Evolutionary conservation across 37 sponge, comb jelly and placozoan genomes (phyloP), one percentile per base, ranked within the genome.

Genomic region (Ianthella basta): DNA sequence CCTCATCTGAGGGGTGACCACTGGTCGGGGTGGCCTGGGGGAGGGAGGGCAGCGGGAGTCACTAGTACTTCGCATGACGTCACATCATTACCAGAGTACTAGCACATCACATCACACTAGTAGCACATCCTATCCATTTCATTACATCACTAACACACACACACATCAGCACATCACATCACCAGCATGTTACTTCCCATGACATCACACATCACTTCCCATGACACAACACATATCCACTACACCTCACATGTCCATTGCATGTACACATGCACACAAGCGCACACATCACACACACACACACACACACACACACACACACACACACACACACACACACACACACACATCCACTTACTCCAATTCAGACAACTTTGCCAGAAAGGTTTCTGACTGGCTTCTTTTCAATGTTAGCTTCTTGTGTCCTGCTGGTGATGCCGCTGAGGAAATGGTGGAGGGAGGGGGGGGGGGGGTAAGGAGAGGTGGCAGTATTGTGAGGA

Each of bases 301-400:
- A 24, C 65, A 24, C 65, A 30, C 24, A 30, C 29, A 30, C 65
- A 30, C 65, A 30, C 27, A 24, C 27, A 30, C 29, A 30, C 65
- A 63, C 65, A 29, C 27, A 29, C 65, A 63, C 65, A 63, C 29
- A 29, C 65, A 29, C 65, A 44, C 50, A 44, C 50, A 44, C 50
- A 44, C 50, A 44, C 50, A 44, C 50, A 44, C 50, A 44, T 8
- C 3, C 50, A 44, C 0, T 81, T 83, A 15, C 60, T n/a, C 83
- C 88, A 88, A 56, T 94, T 84, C n/a, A 91, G 82, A 19, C 88
- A 86, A 55, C 41, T 80, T 32, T 88, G 56, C 16, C 89, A 91
- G 41, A 91, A 94, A 20, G 59, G 57, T 15, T 91, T 86, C 29
- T 29, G 61, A 18, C 55, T 72, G 65, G 72, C 85, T 20, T 88